Conservation (phyloP, 23 tunicate species). For the Aplidium turbinatum region DNA sequence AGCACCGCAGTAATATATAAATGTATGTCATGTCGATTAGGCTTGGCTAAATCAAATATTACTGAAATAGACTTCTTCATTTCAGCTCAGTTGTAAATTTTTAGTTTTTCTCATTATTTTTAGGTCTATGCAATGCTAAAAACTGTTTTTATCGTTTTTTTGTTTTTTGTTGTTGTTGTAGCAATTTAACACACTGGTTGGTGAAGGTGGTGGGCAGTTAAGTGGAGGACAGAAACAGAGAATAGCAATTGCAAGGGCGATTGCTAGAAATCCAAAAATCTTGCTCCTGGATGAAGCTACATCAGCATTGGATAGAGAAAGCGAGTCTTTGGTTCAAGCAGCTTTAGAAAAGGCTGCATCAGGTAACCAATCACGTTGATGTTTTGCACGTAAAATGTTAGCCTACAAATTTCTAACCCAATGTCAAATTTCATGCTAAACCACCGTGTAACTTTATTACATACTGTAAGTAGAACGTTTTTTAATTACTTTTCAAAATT, state of each 20-base stretch:
- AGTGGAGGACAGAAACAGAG: conserved; percentile 99
- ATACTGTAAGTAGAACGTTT: neutral
- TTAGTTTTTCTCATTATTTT: too few relatives aligned
- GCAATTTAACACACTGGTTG: conserved; percentile 95
- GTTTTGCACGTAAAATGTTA: too few relatives aligned
- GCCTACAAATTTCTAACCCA: too few relatives aligned
- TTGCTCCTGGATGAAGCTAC: conserved; percentile 98
- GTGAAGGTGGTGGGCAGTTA: conserved; percentile 98
- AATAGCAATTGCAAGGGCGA: conserved; percentile 99
- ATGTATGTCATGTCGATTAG: too few relatives aligned
- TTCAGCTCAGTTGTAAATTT: too few relatives aligned
- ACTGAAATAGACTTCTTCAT: too few relatives aligned
- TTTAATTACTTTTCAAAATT: neutral
- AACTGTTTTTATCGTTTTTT: too few relatives aligned
- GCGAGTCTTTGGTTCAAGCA: conserved; percentile 91
- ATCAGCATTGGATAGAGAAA: conserved; percentile 96
- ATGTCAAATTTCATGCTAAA: too few relatives aligned
- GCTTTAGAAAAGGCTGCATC: conserved; percentile 93
- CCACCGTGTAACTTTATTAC: too few relatives aligned
- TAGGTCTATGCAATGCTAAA: too few relatives aligned
- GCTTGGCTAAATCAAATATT: too few relatives aligned
- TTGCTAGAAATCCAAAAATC: conserved; percentile 92
- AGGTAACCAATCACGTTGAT: conserved; percentile 41
- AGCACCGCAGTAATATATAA: too few relatives aligned
- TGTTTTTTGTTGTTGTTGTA: conserved; percentile 14